Base-by-base conservation (phyloP, 1,140 invertebrate species). In the Drosophila nannoptera region DNA sequence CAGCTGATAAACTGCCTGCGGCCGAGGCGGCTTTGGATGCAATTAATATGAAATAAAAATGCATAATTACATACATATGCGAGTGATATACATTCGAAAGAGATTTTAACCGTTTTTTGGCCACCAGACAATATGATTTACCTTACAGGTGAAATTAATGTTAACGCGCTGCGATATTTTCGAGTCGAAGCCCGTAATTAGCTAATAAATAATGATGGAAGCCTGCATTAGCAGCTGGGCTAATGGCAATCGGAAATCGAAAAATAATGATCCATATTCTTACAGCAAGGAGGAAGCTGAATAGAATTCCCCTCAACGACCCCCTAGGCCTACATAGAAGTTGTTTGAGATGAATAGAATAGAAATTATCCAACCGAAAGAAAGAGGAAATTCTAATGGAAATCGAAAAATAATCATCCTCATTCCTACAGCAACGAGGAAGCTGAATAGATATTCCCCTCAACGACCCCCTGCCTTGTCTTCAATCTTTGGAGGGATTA, bases 31-130 rank as follows among this genome's bases (percentile, higher is more conserved):
- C 58, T 77, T 75, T 86, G 77, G 81, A 86, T 86, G 81, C 81
- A 86, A 84, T 84, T 84, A 84, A 84, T 66, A 73, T 74, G 52
- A 54, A 86, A 80, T 75, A 67, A 70, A 84, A 86, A 45, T 81
- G 42, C 62, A 77, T 84, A 84, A 84, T 86, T 84, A 84, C 45
- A 60, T 56, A 68, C 38, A 45, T 22, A 35, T 42, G 61, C 11
- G 5, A 6, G 9, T n/a, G 32, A 3, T 6, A 12, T 7, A n/a
- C 4, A 45, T 22, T 2, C 32, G 4, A n/a, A 4, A 32, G 66
- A 48, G 71, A 58, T 73, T 69, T 82, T 75, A 72, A 82, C 63
- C 73, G 54, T 45, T 67, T 67, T 80, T 73, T 78, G 1, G 65
- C 43, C 31, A 59, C 49, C 66, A 69, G 62, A 74, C 75, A 67